Conservation (phyloP, 35 echinoderm and acorn worm genomes). For the Anneissia japonica region DNA sequence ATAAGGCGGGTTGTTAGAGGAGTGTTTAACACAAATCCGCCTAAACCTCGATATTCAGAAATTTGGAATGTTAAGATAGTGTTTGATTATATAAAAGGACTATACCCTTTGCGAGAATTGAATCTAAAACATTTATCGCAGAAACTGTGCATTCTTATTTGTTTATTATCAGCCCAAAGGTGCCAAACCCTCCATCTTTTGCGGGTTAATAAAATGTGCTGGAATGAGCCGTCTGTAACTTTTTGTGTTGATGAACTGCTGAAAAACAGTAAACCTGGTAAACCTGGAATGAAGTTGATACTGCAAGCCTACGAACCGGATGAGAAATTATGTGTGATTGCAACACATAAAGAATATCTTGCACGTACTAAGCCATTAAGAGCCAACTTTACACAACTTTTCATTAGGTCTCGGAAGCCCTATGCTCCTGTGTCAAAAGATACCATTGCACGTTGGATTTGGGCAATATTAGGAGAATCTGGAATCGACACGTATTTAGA, state of each 20-base stretch:
- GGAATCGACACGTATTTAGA: not conserved
- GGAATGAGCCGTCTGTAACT: not conserved
- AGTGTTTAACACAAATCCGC: slow-evolving; percentile 36
- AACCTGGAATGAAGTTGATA: not conserved
- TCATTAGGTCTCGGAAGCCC: slow-evolving; percentile 23
- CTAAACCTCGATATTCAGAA: slow-evolving; percentile 20
- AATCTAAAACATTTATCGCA: slow-evolving; percentile 40
- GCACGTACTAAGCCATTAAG: slow-evolving; percentile 6
- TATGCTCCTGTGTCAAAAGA: not conserved
- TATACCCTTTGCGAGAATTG: slow-evolving; percentile 25
- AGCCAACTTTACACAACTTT: not conserved
- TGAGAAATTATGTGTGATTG: slow-evolving; percentile 21
- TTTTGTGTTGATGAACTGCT: slow-evolving; percentile 5
- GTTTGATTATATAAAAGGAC: slow-evolving; percentile 23
- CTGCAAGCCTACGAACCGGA: slow-evolving; percentile 29
- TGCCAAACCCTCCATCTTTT: slow-evolving; percentile 32
- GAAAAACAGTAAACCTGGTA: slow-evolving; percentile 9
- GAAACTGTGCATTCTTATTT: slow-evolving; percentile 38
- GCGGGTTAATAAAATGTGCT: slow-evolving; percentile 25
- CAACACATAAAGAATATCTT: not conserved
- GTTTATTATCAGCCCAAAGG: slow-evolving; percentile 35
- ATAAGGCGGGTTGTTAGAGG: slow-evolving; percentile 49
- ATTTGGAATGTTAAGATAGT: slow-evolving; percentile 54
- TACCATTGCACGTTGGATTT: slow-evolving; percentile 7
- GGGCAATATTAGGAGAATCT: not conserved